Conservation (phyloP, 2,797 vertebrate species). For the Liasis olivaceus region DNA sequence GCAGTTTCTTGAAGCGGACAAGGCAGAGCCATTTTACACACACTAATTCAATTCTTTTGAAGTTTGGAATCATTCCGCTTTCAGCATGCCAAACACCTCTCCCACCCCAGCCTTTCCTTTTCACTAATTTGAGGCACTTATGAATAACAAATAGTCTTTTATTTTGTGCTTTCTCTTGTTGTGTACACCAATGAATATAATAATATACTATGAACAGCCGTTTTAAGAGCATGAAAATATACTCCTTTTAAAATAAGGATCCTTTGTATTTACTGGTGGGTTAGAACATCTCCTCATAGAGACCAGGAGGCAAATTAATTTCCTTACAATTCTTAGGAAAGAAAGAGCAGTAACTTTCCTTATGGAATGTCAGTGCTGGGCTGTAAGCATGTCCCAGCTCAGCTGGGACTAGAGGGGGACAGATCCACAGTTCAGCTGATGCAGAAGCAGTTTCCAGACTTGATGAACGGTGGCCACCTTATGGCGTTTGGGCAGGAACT, state of each 20-base stretch:
- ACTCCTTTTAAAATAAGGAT: neutral
- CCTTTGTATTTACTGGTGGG: neutral
- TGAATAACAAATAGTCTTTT: conserved; percentile 8
- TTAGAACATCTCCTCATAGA: neutral
- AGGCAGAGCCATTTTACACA: conserved; percentile 15
- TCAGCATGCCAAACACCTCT: neutral
- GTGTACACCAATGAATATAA: neutral
- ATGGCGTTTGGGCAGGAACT: neutral
- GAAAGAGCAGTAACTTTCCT: neutral
- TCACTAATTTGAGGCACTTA: conserved; percentile 9
- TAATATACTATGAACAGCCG: neutral
- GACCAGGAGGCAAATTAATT: neutral
- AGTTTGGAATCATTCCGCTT: neutral
- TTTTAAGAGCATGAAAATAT: conserved; percentile 1
- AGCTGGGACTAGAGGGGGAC: neutral
- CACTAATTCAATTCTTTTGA: conserved; percentile 23
- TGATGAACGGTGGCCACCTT: neutral
- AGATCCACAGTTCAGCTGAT: neutral
- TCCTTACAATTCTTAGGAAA: neutral
- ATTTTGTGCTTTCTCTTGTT: conserved; percentile 12
- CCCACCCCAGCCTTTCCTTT: neutral
- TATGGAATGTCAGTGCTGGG: neutral
- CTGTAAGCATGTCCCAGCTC: neutral
- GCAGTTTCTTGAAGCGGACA: conserved; percentile 18
- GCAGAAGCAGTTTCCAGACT: neutral